Conservation (phyloP, 2,113 vertebrate species). For the Boulengerochromis microlepis region DNA sequence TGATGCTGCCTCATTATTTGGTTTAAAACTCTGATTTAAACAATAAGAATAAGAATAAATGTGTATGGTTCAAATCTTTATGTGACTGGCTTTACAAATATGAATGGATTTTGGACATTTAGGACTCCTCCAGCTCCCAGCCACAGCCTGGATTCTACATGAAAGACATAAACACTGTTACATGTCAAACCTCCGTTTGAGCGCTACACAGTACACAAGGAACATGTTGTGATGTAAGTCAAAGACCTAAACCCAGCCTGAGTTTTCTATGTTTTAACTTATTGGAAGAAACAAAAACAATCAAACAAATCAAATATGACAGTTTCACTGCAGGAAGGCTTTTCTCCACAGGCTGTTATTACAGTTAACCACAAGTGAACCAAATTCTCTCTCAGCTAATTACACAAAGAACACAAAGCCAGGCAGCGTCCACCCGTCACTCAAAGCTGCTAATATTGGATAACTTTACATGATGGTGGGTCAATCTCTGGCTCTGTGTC, state of each 20-base stretch:
- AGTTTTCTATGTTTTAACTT: neutral
- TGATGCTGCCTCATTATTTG: neutral
- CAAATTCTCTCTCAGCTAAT: neutral
- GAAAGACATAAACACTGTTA: neutral
- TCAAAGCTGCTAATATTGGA: neutral
- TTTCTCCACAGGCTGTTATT: neutral
- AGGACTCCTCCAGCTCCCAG: neutral
- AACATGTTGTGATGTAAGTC: neutral
- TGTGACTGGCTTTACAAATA: neutral
- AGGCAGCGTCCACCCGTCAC: neutral
- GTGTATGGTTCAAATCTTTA: neutral
- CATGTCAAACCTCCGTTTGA: neutral
- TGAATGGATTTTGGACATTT: fast-evolving
- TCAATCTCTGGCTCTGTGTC: neutral
- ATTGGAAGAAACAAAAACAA: neutral
- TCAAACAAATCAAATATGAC: neutral
- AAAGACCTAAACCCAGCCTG: neutral
- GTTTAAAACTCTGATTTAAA: neutral
- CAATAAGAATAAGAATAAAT: neutral
- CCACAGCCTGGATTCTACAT: neutral
- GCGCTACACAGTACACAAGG: fast-evolving
- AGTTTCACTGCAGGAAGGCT: fast-evolving
- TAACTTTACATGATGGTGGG: neutral
- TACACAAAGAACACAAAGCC: neutral
- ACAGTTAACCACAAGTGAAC: neutral